Evolutionary conservation across 2,888 invertebrate genomes (phyloP).

Genomic region (Scaptomyza caliginosa): DNA sequence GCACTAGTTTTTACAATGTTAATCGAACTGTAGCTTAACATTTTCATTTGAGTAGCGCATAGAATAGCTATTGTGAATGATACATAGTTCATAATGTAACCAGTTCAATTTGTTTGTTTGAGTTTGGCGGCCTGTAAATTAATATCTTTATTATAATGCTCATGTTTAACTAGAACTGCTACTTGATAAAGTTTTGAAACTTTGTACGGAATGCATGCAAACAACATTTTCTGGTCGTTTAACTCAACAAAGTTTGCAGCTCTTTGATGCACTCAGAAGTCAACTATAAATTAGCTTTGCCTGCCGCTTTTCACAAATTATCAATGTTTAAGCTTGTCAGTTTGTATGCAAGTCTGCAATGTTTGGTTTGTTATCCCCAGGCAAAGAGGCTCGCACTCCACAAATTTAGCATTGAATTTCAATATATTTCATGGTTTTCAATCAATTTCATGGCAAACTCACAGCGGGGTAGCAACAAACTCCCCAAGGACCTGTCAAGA

Average conservation of each 20-base stretch:
- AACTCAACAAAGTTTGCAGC: background rate
- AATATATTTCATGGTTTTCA: slow-evolving; percentile 78
- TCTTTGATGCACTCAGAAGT: background rate
- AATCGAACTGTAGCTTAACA: too few relatives aligned
- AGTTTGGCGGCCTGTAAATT: too few relatives aligned
- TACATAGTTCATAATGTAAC: too few relatives aligned
- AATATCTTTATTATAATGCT: background rate
- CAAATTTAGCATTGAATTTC: slow-evolving; percentile 66
- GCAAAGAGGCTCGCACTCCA: slow-evolving; percentile 5
- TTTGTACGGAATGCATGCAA: background rate
- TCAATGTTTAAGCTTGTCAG: slow-evolving; percentile 5
- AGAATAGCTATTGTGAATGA: too few relatives aligned
- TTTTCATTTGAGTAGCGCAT: too few relatives aligned
- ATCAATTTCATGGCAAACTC: slow-evolving; percentile 69
- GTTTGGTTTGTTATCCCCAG: slow-evolving; percentile 20
- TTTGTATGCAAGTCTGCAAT: slow-evolving; percentile 33
- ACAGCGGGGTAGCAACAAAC: slow-evolving; percentile 50
- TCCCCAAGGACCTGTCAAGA: slow-evolving; percentile 73
- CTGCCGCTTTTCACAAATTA: slow-evolving; percentile 4
- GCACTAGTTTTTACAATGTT: too few relatives aligned
- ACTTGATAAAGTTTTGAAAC: background rate
- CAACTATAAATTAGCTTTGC: slow-evolving; percentile 8
- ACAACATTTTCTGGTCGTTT: background rate
- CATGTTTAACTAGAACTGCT: background rate
- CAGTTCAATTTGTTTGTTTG: too few relatives aligned